These are phyloP conservation scores for Myopa tessellatipennis DNA, from an alignment of 2,888 invertebrate genomes.

Conservation along the genomic window DNA sequence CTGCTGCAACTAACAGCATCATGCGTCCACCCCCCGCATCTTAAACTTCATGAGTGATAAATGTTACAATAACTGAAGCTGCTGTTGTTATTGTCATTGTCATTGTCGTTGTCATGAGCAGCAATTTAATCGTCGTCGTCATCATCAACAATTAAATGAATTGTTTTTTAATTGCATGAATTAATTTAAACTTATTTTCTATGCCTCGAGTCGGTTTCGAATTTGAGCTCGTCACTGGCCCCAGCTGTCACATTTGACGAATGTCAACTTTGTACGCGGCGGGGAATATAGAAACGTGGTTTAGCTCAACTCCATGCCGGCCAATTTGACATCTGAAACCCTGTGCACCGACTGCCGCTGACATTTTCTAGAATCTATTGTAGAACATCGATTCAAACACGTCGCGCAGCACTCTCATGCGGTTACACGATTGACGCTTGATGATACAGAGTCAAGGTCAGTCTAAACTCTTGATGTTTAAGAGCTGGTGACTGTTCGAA, in stretches of 20 bases:
- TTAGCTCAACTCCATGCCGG: constrained; percentile 2
- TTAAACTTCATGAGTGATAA: constrained; percentile 1
- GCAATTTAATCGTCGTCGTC: constrained; percentile 6
- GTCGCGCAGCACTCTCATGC: too few species aligned
- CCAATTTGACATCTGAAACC: constrained; percentile 23
- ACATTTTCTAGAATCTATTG: constrained; percentile 25
- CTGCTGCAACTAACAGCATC: too few species aligned
- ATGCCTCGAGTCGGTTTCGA: neutral
- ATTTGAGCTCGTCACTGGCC: constrained; percentile 26
- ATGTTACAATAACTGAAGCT: neutral
- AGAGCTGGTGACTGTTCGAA: too few species aligned
- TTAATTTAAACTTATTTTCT: constrained; percentile 34
- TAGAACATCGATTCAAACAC: neutral
- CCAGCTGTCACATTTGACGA: constrained; percentile 50
- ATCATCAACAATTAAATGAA: constrained; percentile 23
- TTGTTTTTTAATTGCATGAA: constrained; percentile 34
- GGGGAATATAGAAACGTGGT: neutral
- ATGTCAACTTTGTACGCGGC: constrained; percentile 48
- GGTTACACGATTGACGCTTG: too few species aligned
- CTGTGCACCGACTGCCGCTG: constrained; percentile 19
- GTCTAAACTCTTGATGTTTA: too few species aligned
- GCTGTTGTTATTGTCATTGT: too few species aligned
- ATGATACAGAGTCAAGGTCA: too few species aligned
- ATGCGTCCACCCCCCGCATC: too few species aligned
- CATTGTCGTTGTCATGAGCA: neutral